Percentiles rank a stretch among this genome's conserved stretches.
These are phyloP conservation scores for Mixornis gularis DNA, from an alignment of 2,113 vertebrate genomes.

Conservation along the genomic window DNA sequence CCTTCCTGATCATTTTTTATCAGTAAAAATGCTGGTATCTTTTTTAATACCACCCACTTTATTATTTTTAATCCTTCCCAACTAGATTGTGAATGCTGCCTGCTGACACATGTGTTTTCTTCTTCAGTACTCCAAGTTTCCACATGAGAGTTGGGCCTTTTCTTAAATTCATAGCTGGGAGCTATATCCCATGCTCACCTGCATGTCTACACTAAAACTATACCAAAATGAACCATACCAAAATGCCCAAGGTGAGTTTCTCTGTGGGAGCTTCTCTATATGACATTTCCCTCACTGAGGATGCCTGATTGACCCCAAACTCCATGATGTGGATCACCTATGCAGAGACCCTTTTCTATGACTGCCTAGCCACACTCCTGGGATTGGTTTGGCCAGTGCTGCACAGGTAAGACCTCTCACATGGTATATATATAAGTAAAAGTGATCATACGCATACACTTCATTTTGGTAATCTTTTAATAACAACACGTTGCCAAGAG, in stretches of 20 bases:
- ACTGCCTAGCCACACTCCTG: background rate
- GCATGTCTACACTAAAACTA: fast-evolving
- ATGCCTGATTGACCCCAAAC: background rate
- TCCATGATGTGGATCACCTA: fast-evolving
- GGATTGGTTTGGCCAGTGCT: fast-evolving
- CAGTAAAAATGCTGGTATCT: background rate
- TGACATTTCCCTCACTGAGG: background rate
- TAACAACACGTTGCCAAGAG: background rate
- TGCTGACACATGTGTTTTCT: background rate
- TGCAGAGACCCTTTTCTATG: background rate
- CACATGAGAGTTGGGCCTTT: fast-evolving
- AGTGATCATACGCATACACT: background rate
- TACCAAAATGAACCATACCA: background rate
- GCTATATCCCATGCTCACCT: background rate
- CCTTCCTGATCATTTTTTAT: background rate
- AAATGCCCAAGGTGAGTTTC: background rate
- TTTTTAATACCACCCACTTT: background rate
- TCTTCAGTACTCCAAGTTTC: background rate
- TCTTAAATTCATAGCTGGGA: background rate
- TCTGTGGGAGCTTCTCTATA: background rate
- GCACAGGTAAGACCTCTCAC: background rate
- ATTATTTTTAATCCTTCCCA: background rate
- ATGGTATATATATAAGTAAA: background rate
- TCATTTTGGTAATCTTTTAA: background rate
- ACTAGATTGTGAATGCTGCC: background rate